phyloP scores from a whole-genome alignment of 2,113 vertebrate genomes.

The Aplodontia rufa region DNA sequence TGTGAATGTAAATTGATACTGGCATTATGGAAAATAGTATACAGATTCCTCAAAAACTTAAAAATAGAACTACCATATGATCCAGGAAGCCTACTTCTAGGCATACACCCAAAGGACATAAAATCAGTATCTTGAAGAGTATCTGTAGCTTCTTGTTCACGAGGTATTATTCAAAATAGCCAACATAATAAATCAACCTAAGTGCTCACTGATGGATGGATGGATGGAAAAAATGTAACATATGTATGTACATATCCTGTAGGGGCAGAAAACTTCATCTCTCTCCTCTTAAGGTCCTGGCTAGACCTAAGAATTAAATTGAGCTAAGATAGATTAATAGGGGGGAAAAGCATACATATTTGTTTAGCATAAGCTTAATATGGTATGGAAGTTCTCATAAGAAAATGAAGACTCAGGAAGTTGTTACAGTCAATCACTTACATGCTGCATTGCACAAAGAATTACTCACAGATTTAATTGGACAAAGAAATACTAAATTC shows the following conservation, averaged over 20 bases:
- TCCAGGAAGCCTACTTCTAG: not conserved
- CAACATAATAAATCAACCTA: too few species aligned
- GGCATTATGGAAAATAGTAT: not conserved
- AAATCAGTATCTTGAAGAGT: too few species aligned
- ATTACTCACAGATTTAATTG: not conserved
- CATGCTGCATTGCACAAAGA: not conserved
- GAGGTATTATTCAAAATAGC: too few species aligned
- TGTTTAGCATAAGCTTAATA: not conserved
- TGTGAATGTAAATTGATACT: not conserved
- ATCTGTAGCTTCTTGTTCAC: too few species aligned
- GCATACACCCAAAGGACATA: not conserved
- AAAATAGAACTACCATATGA: not conserved
- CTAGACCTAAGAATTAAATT: not conserved
- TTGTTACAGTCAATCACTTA: not conserved
- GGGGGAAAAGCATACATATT: not conserved
- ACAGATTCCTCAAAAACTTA: not conserved
- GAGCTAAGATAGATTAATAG: not conserved
- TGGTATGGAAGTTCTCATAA: not conserved
- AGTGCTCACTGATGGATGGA: too few species aligned
- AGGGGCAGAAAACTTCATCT: not conserved
- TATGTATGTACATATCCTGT: not conserved
- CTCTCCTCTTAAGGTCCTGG: not conserved
- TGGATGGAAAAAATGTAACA: not conserved
- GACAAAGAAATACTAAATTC: not conserved
- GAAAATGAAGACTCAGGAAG: not conserved